phyloP scores from a whole-genome alignment of 2,797 vertebrate genomes.

The Sebastes oblongus region DNA sequence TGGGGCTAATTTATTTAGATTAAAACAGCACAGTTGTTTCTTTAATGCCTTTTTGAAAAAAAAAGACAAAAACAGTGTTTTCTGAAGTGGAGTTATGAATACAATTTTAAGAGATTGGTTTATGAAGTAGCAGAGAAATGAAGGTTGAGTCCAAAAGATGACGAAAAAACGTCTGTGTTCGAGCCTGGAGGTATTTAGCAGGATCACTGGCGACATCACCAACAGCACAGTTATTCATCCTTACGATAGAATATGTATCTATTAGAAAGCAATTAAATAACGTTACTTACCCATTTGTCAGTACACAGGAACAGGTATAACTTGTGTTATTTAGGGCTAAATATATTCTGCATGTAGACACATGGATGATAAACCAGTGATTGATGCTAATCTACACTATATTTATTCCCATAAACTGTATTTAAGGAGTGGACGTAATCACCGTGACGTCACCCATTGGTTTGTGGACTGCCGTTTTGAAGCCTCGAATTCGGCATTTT shows the following conservation, averaged over 20 bases:
- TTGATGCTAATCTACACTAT: neutral
- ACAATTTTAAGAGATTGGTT: slow-evolving; percentile 65
- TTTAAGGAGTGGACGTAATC: no score
- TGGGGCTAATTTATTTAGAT: slow-evolving; percentile 86
- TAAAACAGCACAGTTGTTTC: slow-evolving; percentile 79
- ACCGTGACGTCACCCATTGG: no score
- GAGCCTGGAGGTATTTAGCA: slow-evolving; percentile 3
- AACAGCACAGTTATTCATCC: neutral
- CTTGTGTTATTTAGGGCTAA: neutral
- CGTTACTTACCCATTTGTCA: neutral
- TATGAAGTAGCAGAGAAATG: slow-evolving; percentile 58
- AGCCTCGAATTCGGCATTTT: no score
- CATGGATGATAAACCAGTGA: neutral
- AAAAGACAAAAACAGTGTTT: slow-evolving; percentile 4
- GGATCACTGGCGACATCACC: slow-evolving; percentile 1
- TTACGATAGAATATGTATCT: neutral
- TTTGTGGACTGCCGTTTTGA: no score
- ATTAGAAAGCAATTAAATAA: neutral
- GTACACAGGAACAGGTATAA: neutral
- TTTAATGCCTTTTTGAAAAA: slow-evolving; percentile 71
- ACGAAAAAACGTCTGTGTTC: neutral
- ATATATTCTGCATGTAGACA: neutral
- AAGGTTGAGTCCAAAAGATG: slow-evolving; percentile 42
- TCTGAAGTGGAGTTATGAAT: slow-evolving; percentile 56
- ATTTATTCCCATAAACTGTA: no score